Evolutionary conservation across 2,888 invertebrate genomes (phyloP), one percentile per base, ranked within the genome.

Genomic region (Lumbricus terrestris): DNA sequence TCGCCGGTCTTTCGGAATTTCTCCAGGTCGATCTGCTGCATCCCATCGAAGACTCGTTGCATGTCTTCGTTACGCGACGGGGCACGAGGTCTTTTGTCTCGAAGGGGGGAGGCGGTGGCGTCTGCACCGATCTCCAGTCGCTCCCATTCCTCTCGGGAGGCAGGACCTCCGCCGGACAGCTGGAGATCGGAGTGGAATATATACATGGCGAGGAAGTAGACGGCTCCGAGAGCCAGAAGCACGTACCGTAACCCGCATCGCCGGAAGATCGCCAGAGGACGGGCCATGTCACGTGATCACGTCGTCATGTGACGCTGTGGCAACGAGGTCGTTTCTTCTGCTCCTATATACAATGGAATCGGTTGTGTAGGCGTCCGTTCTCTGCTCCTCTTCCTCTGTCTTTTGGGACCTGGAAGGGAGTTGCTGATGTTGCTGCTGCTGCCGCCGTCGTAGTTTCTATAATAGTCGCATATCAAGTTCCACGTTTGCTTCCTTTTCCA

Each of bases 131-230:
- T 38, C 23, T 34, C 54, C 15, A 82, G 29, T 15, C 29, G 23
- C 16, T 82, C 20, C 82, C 89, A 82, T 29, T 83, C 35, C 90
- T 29, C 85, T 40, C 33, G n/a, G 29, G n/a, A 20, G 6, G 18
- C 42, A n/a, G n/a, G n/a, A n/a, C 23, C 35, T 40, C 23, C n/a
- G n/a, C 54, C 42, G 34, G 89, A 82, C 40, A 35, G 47, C 82
- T 91, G 89, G 33, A 91, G 85, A 38, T 34, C 42, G 8, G 90
- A 82, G 85, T 91, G 91, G 82, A 91, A 91, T 29, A 34, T 34
- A 88, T 90, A 91, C 90, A 91, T 89, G 88, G 88, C 35, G 11
- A 89, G 35, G 82, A 91, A 89, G 40, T 91, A 91, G 69, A 88
- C 11, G 42, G 69, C 40, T 54, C 91, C 89, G n/a, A 90, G 47